Percentiles rank a stretch among this genome's conserved stretches.
Conservation (phyloP, 2,113 vertebrate species). For the Nematolebias whitei region DNA sequence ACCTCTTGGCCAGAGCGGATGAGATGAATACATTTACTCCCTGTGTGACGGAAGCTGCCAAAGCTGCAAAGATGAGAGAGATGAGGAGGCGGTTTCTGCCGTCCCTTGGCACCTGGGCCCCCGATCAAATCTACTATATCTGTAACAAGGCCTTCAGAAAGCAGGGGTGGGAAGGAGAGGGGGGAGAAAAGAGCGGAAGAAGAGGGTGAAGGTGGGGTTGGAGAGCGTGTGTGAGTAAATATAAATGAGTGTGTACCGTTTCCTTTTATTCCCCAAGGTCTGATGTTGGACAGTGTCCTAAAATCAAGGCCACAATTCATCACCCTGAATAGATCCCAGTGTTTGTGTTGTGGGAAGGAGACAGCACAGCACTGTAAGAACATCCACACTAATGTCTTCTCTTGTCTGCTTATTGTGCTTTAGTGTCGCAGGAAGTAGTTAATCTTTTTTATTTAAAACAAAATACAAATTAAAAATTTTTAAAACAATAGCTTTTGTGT, state of each 20-base stretch:
- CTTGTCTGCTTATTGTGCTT: not conserved
- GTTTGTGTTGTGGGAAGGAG: slow-evolving; percentile 1
- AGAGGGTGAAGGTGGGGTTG: not conserved
- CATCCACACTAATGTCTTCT: not conserved
- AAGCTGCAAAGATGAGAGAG: slow-evolving; percentile 2
- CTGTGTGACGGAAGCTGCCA: slow-evolving; percentile 58
- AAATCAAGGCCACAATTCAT: slow-evolving; percentile 72
- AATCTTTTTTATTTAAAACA: not conserved
- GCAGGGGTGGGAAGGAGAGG: slow-evolving; percentile 1
- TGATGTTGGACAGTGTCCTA: slow-evolving; percentile 72
- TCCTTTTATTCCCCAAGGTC: slow-evolving; percentile 64
- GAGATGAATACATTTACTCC: slow-evolving; percentile 76
- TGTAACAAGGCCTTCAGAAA: slow-evolving; percentile 64
- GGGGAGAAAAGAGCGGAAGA: not conserved
- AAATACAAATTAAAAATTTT: not conserved
- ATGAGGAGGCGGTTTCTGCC: slow-evolving; percentile 5
- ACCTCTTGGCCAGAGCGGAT: slow-evolving; percentile 71
- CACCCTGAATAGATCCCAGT: slow-evolving; percentile 42
- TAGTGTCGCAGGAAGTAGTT: not conserved
- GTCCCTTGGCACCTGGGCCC: slow-evolving; percentile 46
- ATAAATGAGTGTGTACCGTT: slow-evolving; percentile 24
- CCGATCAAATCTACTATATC: slow-evolving; percentile 63
- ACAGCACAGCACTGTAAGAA: not conserved
- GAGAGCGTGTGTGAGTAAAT: not conserved
- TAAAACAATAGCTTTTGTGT: not conserved